Evolutionary conservation across 1,140 invertebrate genomes (phyloP).

Genomic region (Acromyrmex charruanus): DNA sequence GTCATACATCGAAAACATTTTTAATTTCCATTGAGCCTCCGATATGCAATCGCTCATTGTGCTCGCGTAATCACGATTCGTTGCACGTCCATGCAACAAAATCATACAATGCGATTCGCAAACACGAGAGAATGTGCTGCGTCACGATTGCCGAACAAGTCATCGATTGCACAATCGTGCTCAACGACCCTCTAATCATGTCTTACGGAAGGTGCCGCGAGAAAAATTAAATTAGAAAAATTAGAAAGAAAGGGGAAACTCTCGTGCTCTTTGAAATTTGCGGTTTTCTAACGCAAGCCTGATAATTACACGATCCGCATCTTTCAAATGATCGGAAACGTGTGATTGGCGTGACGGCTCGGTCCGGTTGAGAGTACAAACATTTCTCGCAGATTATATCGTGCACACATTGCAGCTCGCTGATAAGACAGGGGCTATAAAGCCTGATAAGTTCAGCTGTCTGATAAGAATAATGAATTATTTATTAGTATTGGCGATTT

Average conservation of each 20-base stretch:
- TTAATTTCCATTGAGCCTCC: neutral
- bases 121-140: constrained; percentile 25
- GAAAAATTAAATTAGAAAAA: neutral
- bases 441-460: neutral
- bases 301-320: neutral
- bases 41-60: neutral
- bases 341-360: neutral
- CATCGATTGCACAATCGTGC: constrained; percentile 43
- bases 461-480: constrained; percentile 34
- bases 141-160: constrained; percentile 39
- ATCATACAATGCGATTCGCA: constrained; percentile 6
- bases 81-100: neutral
- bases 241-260: neutral
- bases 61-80: neutral
- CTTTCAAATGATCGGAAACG: neutral
- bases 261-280: neutral
- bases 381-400: constrained; percentile 5
- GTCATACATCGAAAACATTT: neutral
- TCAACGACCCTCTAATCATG: constrained; percentile 12
- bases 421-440: neutral
- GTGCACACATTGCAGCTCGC: neutral
- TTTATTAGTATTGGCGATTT: constrained; percentile 1
- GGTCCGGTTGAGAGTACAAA: neutral
- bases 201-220: neutral
- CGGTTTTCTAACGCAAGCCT: too few species aligned